Conservation (phyloP, 2,113 vertebrate genomes). For the Ptyas mucosa region DNA sequence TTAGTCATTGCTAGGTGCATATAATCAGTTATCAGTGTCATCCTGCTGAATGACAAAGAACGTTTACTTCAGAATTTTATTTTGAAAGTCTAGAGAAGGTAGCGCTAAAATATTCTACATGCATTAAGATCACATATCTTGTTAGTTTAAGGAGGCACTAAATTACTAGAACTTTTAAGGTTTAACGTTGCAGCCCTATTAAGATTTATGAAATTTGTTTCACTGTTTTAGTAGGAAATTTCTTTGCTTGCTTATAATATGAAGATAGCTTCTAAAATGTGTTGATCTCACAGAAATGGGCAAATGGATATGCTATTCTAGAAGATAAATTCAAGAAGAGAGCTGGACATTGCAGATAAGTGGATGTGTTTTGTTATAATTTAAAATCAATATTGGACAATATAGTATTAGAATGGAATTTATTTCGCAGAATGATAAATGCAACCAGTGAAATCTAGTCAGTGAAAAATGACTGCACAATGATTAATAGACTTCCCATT, state of each 20-base stretch:
- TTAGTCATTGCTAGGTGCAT: background rate
- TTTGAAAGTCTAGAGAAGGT: background rate
- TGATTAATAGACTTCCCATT: background rate
- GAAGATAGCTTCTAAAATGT: background rate
- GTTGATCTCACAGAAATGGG: background rate
- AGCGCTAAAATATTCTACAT: background rate
- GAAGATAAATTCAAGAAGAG: background rate
- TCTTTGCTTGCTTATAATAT: background rate
- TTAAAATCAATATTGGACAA: background rate
- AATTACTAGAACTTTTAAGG: background rate
- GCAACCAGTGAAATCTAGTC: background rate
- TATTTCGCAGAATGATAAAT: background rate
- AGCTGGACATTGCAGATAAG: background rate
- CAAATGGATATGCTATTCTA: background rate
- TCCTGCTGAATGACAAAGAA: background rate
- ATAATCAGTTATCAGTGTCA: background rate
- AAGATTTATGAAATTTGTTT: background rate
- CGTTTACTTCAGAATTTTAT: background rate
- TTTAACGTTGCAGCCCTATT: background rate
- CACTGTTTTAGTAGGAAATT: background rate
- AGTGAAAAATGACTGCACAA: background rate
- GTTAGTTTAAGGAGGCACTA: background rate
- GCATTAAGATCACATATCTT: background rate
- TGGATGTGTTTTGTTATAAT: background rate
- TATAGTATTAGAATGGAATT: background rate